Evolutionary conservation across 2,888 invertebrate species (phyloP).

Genomic region (Rhingia rostrata): DNA sequence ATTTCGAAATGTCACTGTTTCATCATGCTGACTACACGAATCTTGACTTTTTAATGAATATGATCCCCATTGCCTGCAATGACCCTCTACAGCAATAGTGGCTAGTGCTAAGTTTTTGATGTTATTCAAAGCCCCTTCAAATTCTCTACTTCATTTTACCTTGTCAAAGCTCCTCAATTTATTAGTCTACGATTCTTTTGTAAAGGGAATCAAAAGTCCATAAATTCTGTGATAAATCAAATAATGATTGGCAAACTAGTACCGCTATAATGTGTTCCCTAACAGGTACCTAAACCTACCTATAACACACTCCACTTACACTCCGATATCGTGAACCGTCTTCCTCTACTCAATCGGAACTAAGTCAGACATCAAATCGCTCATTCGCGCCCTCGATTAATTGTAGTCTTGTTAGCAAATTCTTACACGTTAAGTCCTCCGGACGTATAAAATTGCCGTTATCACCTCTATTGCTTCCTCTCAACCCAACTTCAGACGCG

Average conservation of each 20-base stretch:
- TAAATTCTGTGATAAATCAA: not conserved
- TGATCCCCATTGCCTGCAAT: too few species aligned
- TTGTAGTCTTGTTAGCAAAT: conserved; percentile 55
- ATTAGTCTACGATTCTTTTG: too few species aligned
- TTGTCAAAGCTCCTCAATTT: too few species aligned
- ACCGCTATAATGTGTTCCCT: too few species aligned
- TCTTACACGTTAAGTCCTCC: conserved; percentile 57
- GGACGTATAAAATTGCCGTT: conserved; percentile 73
- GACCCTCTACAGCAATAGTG: too few species aligned
- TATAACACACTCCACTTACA: not conserved
- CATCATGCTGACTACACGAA: too few species aligned
- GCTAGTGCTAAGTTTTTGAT: too few species aligned
- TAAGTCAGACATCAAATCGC: conserved; percentile 4
- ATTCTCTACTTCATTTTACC: too few species aligned
- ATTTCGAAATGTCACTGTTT: too few species aligned
- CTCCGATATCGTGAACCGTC: not conserved
- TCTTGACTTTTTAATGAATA: too few species aligned
- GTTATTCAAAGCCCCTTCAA: too few species aligned
- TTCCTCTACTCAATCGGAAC: not conserved
- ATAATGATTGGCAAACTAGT: not conserved
- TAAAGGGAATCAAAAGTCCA: too few species aligned
- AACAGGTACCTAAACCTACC: not conserved
- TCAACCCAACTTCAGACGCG: conserved; percentile 5
- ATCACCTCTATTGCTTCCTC: conserved; percentile 70
- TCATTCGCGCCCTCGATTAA: not conserved